Evolutionary conservation across 1,140 invertebrate species (phyloP).

Genomic region (Drosophila subpulchrella): DNA sequence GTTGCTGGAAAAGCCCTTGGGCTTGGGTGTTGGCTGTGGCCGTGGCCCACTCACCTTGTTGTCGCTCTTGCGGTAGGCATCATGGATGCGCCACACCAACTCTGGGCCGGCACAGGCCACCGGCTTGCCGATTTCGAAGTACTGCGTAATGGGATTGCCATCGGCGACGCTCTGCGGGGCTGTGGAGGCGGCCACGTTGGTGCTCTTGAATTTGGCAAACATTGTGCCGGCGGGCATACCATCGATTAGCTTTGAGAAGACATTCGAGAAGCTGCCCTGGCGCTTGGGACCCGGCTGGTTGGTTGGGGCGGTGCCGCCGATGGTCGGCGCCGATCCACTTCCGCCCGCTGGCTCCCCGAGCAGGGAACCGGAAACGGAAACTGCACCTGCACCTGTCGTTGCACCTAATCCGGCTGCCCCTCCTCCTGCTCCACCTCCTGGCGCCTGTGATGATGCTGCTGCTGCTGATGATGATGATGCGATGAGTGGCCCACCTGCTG

Average conservation of each 20-base stretch:
- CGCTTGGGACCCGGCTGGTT: constrained; percentile 63
- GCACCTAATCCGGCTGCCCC: constrained; percentile 4
- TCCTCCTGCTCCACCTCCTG: neutral
- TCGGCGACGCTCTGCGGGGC: constrained; percentile 87
- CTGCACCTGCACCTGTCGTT: constrained; percentile 14
- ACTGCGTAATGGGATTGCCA: constrained; percentile 94
- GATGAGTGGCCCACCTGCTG: constrained; percentile 53
- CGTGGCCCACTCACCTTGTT: constrained; percentile 91
- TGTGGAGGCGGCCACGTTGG: constrained; percentile 84
- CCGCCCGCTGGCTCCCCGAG: constrained; percentile 31
- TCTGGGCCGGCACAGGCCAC: constrained; percentile 95
- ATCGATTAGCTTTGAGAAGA: constrained; percentile 84
- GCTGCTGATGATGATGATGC: constrained; percentile 22
- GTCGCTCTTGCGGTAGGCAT: constrained; percentile 94
- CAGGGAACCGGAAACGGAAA: constrained; percentile 17
- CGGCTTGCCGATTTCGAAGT: constrained; percentile 95
- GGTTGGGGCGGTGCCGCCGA: constrained; percentile 36
- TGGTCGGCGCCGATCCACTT: constrained; percentile 65
- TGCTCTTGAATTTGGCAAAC: constrained; percentile 91
- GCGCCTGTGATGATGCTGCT: neutral
- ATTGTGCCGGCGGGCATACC: constrained; percentile 86
- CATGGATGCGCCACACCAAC: constrained; percentile 96
- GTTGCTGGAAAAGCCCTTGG: neutral
- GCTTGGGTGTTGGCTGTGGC: neutral
- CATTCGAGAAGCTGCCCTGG: constrained; percentile 83